Conservation (phyloP, 1,140 invertebrate species). For the Vanessa atalanta region DNA sequence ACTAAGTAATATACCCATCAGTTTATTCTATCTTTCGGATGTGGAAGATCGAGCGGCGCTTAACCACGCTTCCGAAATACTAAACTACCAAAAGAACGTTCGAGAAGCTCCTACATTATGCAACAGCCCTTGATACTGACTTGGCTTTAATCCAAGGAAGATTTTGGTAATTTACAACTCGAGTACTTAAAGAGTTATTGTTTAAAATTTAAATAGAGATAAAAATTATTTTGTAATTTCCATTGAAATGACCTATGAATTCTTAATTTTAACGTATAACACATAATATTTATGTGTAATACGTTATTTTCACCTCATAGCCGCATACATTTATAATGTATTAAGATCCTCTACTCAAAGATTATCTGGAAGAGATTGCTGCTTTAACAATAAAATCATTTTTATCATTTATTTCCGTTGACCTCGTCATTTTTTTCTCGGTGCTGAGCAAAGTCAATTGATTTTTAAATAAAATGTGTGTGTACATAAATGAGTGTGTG, state of each 20-base stretch:
- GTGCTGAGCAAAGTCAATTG: too few relatives aligned
- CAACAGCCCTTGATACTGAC: constrained; percentile 41
- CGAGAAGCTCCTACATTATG: constrained; percentile 41
- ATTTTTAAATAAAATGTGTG: too few relatives aligned
- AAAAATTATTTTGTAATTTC: neutral
- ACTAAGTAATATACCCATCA: neutral
- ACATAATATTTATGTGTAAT: too few relatives aligned
- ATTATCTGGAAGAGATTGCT: too few relatives aligned
- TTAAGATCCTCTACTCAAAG: too few relatives aligned
- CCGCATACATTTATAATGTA: too few relatives aligned
- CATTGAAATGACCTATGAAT: neutral
- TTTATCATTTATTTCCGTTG: too few relatives aligned
- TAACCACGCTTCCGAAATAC: constrained; percentile 30
- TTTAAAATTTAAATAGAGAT: constrained; percentile 16
- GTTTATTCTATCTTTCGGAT: neutral
- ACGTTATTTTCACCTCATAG: too few relatives aligned
- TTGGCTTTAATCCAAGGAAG: constrained; percentile 40
- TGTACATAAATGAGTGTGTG: too few relatives aligned
- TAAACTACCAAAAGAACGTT: constrained; percentile 40
- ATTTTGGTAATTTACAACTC: constrained; percentile 42
- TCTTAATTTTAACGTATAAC: too few relatives aligned
- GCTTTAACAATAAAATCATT: too few relatives aligned
- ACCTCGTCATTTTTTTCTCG: too few relatives aligned
- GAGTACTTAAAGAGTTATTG: constrained; percentile 21
- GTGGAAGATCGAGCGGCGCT: neutral